phyloP scores from a whole-genome alignment of 2,113 vertebrate genomes.

The Mohoua ochrocephala region DNA sequence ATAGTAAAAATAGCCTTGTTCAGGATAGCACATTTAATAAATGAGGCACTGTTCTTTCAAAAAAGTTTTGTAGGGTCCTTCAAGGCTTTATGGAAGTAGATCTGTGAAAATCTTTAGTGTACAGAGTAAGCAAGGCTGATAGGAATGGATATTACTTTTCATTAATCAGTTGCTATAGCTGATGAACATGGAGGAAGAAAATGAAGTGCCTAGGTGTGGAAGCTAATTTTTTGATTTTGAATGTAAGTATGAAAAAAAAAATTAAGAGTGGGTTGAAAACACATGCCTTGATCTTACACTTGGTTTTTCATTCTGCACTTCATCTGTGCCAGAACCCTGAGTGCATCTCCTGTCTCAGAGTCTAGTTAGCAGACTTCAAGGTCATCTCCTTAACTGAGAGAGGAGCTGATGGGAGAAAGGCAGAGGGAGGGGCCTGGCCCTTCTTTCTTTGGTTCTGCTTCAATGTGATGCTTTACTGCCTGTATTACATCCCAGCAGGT shows the following conservation, averaged over 20 bases:
- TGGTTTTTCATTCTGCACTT: background rate
- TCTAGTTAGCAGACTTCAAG: background rate
- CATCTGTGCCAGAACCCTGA: background rate
- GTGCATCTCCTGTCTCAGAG: background rate
- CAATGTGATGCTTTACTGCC: background rate
- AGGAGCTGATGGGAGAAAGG: background rate
- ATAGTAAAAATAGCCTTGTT: conserved; percentile 12
- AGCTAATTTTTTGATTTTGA: background rate
- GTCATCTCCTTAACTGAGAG: background rate
- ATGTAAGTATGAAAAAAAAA: background rate
- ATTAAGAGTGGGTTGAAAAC: background rate
- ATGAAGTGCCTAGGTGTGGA: background rate
- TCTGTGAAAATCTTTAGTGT: background rate
- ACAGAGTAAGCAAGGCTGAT: background rate
- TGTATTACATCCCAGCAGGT: background rate
- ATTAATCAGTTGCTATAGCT: background rate
- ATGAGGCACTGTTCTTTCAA: background rate
- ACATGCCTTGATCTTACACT: background rate
- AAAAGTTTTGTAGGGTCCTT: background rate
- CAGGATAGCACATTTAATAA: background rate
- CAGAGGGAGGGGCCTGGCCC: background rate
- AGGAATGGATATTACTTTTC: background rate
- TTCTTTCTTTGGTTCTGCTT: background rate
- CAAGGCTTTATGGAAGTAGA: background rate
- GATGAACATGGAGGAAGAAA: background rate